A percentile compares a stretch with the other conserved stretches of the same genome.
phyloP scores from a whole-genome alignment of 92 coral and sea anemone genomes.

The Epizoanthus illoricatus region DNA sequence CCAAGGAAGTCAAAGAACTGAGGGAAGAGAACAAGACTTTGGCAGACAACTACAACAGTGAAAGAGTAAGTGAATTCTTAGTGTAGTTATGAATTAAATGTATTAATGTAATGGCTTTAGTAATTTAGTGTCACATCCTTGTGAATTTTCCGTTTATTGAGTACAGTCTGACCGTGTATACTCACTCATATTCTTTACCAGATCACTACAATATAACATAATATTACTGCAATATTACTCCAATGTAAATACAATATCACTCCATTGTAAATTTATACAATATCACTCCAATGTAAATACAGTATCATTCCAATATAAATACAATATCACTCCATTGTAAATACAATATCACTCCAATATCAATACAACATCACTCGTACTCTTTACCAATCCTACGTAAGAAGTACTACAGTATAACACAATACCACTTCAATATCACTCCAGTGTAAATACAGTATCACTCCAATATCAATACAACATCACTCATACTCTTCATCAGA shows the following conservation, averaged over 20 bases:
- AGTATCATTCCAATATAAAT: too few relatives aligned
- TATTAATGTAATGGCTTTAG: not conserved
- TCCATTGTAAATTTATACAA: not conserved
- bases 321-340: too few relatives aligned
- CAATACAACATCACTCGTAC: too few relatives aligned
- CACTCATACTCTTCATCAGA: constrained; percentile 41
- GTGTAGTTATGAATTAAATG: not conserved
- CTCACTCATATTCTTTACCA: too few relatives aligned
- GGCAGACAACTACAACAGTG: constrained; percentile 96
- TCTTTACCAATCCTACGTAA: too few relatives aligned
- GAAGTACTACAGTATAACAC: too few relatives aligned
- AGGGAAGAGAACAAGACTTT: constrained; percentile 89
- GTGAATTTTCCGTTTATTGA: not conserved
- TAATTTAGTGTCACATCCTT: not conserved
- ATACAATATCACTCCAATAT: not conserved
- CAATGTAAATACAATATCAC: not conserved
- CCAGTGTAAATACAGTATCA: not conserved
- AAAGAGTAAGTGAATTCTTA: constrained; percentile 70
- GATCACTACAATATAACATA: not conserved
- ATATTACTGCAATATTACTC: too few relatives aligned
- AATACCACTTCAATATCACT: not conserved
- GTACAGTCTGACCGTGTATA: too few relatives aligned
- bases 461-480: not conserved
- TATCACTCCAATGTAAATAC: too few relatives aligned
- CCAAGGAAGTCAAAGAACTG: constrained; percentile 78